Evolutionary conservation across 2,113 vertebrate species (phyloP).

Genomic region (Rhabdomys dilectus): DNA sequence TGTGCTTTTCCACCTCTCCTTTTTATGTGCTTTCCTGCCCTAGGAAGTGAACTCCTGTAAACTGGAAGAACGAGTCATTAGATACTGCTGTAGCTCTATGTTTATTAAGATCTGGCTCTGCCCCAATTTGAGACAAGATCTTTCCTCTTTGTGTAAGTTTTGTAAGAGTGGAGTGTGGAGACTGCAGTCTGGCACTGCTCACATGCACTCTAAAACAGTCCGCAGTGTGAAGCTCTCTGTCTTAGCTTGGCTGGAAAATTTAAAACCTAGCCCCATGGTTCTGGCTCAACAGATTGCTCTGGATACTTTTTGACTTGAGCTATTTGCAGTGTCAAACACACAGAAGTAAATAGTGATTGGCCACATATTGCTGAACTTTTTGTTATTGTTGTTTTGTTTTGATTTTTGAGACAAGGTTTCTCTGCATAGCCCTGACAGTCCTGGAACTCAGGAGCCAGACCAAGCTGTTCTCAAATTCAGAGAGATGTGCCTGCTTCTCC

Average conservation of each 20-base stretch:
- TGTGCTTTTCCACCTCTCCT: conserved; percentile 33
- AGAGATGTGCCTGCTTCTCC: background rate
- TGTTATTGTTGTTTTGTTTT: background rate
- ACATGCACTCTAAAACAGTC: conserved; percentile 25
- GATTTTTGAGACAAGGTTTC: background rate
- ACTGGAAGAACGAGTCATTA: background rate
- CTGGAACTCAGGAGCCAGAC: background rate
- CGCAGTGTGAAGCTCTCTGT: conserved; percentile 26
- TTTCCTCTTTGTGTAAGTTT: conserved; percentile 5
- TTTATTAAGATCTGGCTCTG: conserved; percentile 27
- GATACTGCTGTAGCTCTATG: conserved; percentile 29
- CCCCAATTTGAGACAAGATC: conserved; percentile 6
- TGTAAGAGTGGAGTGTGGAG: conserved; percentile 1
- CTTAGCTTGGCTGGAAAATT: conserved; percentile 33
- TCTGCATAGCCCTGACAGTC: background rate
- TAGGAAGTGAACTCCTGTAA: conserved; percentile 10
- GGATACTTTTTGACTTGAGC: background rate
- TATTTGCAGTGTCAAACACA: conserved; percentile 36
- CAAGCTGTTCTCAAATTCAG: background rate
- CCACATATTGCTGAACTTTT: conserved; percentile 16
- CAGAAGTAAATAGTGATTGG: background rate
- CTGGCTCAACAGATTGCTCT: conserved; percentile 49
- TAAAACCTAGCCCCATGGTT: background rate
- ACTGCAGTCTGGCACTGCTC: conserved; percentile 1
- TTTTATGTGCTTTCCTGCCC: conserved; percentile 26